These are phyloP conservation scores for Probosciger aterrimus DNA, from an alignment of 2,113 vertebrate species.

Conservation along the genomic window DNA sequence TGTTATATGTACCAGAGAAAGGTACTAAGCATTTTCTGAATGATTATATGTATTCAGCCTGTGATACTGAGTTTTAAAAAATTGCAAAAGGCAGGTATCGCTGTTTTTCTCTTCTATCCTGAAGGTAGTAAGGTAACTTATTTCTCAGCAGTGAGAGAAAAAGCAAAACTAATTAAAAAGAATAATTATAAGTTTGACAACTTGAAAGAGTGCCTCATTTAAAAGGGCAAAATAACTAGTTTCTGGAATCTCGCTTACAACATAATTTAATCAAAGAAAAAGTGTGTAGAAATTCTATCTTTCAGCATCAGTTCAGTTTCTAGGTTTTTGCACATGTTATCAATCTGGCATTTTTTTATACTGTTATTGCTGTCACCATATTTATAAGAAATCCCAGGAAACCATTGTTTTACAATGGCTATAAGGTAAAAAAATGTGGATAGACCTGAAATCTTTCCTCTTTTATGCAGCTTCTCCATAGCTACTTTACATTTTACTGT, in stretches of 20 bases:
- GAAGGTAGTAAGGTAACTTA: not conserved
- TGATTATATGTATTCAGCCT: not conserved
- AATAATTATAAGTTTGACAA: not conserved
- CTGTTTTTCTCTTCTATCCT: not conserved
- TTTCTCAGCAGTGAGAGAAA: not conserved
- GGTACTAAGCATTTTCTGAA: not conserved
- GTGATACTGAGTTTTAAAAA: not conserved
- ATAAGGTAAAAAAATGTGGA: not conserved
- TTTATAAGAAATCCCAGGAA: not conserved
- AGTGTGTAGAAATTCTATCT: not conserved
- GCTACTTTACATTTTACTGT: not conserved
- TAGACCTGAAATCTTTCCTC: not conserved
- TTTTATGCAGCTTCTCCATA: not conserved
- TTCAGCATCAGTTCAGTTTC: not conserved
- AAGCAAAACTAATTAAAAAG: not conserved
- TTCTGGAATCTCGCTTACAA: not conserved
- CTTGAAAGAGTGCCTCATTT: constrained; percentile 21
- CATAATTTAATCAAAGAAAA: not conserved
- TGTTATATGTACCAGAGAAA: not conserved
- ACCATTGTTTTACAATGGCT: not conserved
- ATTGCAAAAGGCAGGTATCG: not conserved
- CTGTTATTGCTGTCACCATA: not conserved
- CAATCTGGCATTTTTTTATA: not conserved
- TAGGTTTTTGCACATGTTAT: not conserved
- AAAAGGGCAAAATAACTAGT: constrained; percentile 1